A percentile compares a stretch with the other conserved stretches of the same genome.
Evolutionary conservation across 1,140 invertebrate species (phyloP).

Genomic region (Drosophila orosa): DNA sequence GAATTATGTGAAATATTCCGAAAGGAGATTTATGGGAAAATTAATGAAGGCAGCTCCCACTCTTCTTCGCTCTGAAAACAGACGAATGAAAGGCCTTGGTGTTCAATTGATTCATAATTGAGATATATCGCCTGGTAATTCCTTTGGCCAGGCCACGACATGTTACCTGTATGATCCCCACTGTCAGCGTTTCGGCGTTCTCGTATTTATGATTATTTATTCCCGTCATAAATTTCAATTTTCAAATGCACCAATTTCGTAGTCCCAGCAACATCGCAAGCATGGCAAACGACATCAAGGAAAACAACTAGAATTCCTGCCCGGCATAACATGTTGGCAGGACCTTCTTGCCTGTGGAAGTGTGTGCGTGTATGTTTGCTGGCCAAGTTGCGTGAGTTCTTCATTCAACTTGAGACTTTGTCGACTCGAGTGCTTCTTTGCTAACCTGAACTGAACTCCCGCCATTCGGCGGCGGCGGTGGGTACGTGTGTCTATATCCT

Average conservation of each 20-base stretch:
- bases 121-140: slow-evolving; percentile 11
- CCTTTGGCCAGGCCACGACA: slow-evolving; percentile 7
- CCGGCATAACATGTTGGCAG: slow-evolving; percentile 23
- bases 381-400: slow-evolving; percentile 67
- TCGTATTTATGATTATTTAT: slow-evolving; percentile 12
- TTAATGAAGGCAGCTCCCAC: not conserved
- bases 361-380: slow-evolving; percentile 18
- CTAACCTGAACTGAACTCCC: slow-evolving; percentile 69
- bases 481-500: slow-evolving; percentile 32
- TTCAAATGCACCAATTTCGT: slow-evolving; percentile 39
- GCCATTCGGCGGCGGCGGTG: slow-evolving; percentile 17
- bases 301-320: slow-evolving; percentile 26
- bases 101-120: slow-evolving; percentile 21
- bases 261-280: not conserved
- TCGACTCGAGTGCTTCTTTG: slow-evolving; percentile 60
- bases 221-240: slow-evolving; percentile 53
- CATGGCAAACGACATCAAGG: slow-evolving; percentile 1
- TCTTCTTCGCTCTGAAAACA: not conserved
- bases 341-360: slow-evolving; percentile 15
- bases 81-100: slow-evolving; percentile 1
- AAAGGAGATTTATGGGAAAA: slow-evolving; percentile 27
- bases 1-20: slow-evolving; percentile 22
- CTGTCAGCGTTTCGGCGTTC: slow-evolving; percentile 11
- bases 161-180: slow-evolving; percentile 1
- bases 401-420: slow-evolving; percentile 71